These are phyloP conservation scores for Dipodomys merriami DNA, from an alignment of 2,113 vertebrate species.

Conservation along the genomic window DNA sequence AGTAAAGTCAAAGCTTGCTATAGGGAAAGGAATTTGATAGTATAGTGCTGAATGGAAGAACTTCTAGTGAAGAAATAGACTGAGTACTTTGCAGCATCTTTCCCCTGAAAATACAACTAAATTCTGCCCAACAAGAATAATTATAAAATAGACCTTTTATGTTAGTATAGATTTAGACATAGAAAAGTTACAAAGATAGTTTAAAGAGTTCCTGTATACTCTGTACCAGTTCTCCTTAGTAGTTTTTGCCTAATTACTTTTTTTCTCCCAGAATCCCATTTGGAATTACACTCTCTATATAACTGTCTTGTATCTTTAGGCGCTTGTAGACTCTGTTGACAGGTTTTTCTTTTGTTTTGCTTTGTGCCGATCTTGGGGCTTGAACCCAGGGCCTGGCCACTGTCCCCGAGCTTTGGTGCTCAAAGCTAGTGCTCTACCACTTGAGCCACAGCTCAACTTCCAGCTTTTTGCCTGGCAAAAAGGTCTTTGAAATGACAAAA, in stretches of 20 bases:
- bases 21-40: background rate
- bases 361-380: too few relatives aligned
- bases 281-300: background rate
- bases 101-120: background rate
- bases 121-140: background rate
- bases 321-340: background rate
- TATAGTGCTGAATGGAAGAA: background rate
- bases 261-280: background rate
- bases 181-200: slow-evolving; percentile 2
- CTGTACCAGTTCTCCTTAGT: background rate
- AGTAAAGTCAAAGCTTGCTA: background rate
- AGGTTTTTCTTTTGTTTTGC: background rate
- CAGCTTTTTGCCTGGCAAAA: background rate
- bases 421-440: too few relatives aligned
- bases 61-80: background rate
- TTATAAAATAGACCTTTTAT: background rate
- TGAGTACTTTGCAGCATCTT: background rate
- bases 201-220: too few relatives aligned
- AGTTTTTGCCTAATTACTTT: background rate
- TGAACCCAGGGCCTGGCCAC: too few relatives aligned
- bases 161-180: background rate
- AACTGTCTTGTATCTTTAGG: slow-evolving; percentile 21
- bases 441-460: too few relatives aligned
- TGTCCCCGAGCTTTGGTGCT: too few relatives aligned
- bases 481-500: too few relatives aligned